Evolutionary conservation across 2,888 invertebrate species (phyloP).

Genomic region (Drosophila meridionalis): DNA sequence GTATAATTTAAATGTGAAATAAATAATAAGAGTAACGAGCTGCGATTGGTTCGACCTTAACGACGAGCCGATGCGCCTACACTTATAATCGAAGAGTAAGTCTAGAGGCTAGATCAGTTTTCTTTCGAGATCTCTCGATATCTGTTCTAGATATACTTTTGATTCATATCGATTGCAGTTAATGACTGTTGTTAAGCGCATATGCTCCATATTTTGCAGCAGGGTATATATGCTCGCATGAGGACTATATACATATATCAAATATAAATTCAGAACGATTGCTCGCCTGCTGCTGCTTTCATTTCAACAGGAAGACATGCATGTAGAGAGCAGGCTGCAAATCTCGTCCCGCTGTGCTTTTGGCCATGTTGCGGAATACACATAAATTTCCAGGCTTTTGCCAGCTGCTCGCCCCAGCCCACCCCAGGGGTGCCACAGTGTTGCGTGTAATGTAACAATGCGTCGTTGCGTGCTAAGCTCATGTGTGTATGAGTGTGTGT

Average conservation of each 20-base stretch:
- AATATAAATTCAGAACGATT: slow-evolving; percentile 67
- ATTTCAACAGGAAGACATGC: slow-evolving; percentile 64
- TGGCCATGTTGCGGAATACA: slow-evolving; percentile 51
- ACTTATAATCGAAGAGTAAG: background rate
- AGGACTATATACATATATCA: slow-evolving; percentile 35
- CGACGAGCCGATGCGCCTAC: slow-evolving; percentile 16
- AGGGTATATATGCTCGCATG: slow-evolving; percentile 32
- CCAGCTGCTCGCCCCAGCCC: slow-evolving; percentile 13
- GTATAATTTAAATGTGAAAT: slow-evolving; percentile 74
- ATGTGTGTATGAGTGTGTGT: background rate
- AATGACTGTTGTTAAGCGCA: background rate
- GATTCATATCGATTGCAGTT: slow-evolving; percentile 2
- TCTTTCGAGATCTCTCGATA: background rate
- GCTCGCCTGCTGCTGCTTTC: slow-evolving; percentile 67
- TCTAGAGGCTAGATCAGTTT: background rate
- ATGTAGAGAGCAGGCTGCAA: slow-evolving; percentile 30
- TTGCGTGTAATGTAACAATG: slow-evolving; percentile 63
- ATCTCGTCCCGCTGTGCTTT: slow-evolving; percentile 64
- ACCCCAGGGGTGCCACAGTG: slow-evolving; percentile 44
- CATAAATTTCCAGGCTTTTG: slow-evolving; percentile 59
- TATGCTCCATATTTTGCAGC: slow-evolving; percentile 5
- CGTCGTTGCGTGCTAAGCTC: slow-evolving; percentile 46
- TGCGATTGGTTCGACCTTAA: background rate
- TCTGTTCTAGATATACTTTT: background rate
- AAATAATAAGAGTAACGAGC: slow-evolving; percentile 59